Percentiles rank a stretch among this genome's conserved stretches.
Conservation (phyloP, 2,113 vertebrate species). For the Bettongia penicillata region DNA sequence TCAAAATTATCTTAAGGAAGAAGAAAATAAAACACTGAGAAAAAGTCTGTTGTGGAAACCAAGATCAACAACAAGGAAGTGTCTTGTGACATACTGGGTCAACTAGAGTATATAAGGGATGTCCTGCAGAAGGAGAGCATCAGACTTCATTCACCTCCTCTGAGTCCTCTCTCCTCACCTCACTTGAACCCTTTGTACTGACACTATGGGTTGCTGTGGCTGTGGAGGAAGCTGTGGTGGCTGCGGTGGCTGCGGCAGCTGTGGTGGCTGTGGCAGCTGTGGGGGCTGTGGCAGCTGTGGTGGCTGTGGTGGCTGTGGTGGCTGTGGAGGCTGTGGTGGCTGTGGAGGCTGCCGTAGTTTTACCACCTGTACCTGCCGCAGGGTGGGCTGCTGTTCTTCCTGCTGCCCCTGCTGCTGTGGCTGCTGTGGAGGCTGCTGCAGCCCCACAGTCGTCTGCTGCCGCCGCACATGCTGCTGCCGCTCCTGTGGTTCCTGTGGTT, state of each 20-base stretch:
- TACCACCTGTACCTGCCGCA: not conserved
- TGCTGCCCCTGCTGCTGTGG: too few species aligned
- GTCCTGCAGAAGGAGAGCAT: not conserved
- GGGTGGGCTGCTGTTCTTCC: slow-evolving; percentile 12
- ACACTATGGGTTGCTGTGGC: slow-evolving; percentile 59
- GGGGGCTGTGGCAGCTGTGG: not conserved
- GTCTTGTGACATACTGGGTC: slow-evolving; percentile 1
- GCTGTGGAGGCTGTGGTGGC: not conserved
- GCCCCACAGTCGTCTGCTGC: too few species aligned
- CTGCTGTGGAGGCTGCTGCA: too few species aligned
- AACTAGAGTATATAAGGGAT: slow-evolving; percentile 29
- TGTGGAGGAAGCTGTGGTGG: not conserved
- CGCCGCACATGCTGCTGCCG: too few species aligned
- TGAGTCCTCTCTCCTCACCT: not conserved
- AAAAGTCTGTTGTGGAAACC: not conserved
- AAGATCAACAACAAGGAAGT: slow-evolving; percentile 46
- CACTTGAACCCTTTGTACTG: slow-evolving; percentile 28
- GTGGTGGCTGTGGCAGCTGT: not conserved
- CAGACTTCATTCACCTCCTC: slow-evolving; percentile 20
- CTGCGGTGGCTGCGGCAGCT: rapidly evolving
- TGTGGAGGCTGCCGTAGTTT: not conserved
- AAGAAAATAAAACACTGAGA: slow-evolving; percentile 5
- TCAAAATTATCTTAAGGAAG: not conserved
- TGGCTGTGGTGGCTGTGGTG: rapidly evolving
- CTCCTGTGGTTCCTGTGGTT: not conserved